Conservation (phyloP, 2,888 invertebrate genomes). For the Drosophila subsilvestris region DNA sequence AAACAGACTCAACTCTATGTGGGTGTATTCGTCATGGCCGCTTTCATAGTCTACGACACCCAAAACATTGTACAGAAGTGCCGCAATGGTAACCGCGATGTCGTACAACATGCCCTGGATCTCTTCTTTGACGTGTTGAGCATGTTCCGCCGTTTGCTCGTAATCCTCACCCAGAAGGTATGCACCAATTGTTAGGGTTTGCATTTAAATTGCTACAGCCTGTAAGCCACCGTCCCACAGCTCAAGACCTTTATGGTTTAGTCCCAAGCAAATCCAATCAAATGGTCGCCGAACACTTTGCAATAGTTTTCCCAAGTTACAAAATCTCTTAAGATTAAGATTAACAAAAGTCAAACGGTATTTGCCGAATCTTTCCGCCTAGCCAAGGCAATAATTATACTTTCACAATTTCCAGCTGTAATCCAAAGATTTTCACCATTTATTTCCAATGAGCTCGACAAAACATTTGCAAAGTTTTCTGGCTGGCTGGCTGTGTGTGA, state of each 20-base stretch:
- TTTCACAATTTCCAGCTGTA: constrained; percentile 63
- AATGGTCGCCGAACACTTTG: constrained; percentile 41
- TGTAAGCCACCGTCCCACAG: constrained; percentile 46
- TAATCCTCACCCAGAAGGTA: constrained; percentile 96
- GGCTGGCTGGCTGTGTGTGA: constrained; percentile 58
- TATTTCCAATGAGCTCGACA: constrained; percentile 48
- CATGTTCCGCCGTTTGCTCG: constrained; percentile 95
- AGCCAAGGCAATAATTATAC: constrained; percentile 73
- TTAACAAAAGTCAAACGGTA: constrained; percentile 63
- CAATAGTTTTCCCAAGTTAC: constrained; percentile 33
- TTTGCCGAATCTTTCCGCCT: constrained; percentile 30
- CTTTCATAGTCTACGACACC: constrained; percentile 98
- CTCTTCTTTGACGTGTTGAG: constrained; percentile 97
- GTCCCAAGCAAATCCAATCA: constrained; percentile 18
- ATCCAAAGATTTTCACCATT: constrained; percentile 15
- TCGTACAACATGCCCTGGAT: constrained; percentile 95
- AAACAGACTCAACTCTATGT: constrained; percentile 92
- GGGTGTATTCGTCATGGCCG: constrained; percentile 96
- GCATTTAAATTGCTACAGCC: constrained; percentile 21
- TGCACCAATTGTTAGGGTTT: constrained; percentile 37
- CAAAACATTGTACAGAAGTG: constrained; percentile 97
- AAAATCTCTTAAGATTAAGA: constrained; percentile 25
- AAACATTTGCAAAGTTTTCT: constrained; percentile 41
- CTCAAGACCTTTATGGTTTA: constrained; percentile 73
- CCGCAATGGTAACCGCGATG: constrained; percentile 95